Evolutionary conservation across 2,797 vertebrate species (phyloP), one percentile per base, ranked within the genome.

Genomic region (Siniperca undulata): DNA sequence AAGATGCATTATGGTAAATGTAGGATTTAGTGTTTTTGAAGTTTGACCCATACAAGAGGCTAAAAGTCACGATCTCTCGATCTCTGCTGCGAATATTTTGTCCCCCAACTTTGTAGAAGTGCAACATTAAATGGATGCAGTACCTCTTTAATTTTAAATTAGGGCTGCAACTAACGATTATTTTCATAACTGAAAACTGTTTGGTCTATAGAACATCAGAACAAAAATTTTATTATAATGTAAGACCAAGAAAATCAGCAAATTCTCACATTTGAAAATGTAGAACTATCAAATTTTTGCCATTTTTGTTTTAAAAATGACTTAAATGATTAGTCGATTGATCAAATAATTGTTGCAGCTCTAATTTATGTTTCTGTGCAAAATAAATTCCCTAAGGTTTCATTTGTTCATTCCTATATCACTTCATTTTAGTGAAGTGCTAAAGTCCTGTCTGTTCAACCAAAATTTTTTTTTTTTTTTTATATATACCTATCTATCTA

Each of bases 1-100:
- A 20, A 78, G 48, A 11, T 67, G 20, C 13, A 55, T 62, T 46
- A 30, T 48, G 69, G 74, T 16, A 78, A 44, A 59, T 74, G 52
- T 20, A 34, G 46, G 52, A 69, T 53, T 67, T 65, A 19, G 7
- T 60, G 44, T 8, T 68, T 74, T 50, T 20, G 12, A 56, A 40
- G 52, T 40, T 3, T 30, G 7, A 50, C 16, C 20, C 22, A 52
- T 10, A 58, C 27, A 17, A 36, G 24, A 20, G 48, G 38, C 13
- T 22, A 17, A 24, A 64, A 24, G 11, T 71, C 66, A 30, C 17
- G n/a, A 38, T 59, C n/a, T 16, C 13, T 55, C 1, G 11, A 66
- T 13, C 10, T 59, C 9, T 22, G 42, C 12, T 74, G 17, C 27
- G 59, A 71, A 65, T 44, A 24, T 40, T 50, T 19, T 70, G 60